Percentiles rank a stretch among this genome's conserved stretches.
These are phyloP conservation scores for Rhagonycha lutea DNA, from an alignment of 2,888 invertebrate species.

Conservation along the genomic window DNA sequence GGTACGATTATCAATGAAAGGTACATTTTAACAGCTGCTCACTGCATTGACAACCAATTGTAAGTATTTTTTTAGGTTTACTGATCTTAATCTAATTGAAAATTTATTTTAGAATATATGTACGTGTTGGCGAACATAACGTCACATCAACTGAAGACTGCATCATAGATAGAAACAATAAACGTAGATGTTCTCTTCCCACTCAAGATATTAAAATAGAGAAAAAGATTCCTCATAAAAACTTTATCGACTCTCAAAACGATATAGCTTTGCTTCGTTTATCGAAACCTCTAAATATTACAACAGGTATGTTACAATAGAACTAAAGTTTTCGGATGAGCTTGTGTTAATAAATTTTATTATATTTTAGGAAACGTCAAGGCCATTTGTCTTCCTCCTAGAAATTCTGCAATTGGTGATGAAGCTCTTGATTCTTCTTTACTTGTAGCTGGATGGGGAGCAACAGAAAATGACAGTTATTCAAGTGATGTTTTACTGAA, in stretches of 20 bases:
- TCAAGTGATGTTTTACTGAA: background rate
- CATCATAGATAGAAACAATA: slow-evolving; percentile 37
- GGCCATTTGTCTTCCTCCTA: background rate
- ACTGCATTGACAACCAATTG: slow-evolving; percentile 56
- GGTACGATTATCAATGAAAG: slow-evolving; percentile 60
- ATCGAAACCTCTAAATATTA: slow-evolving; percentile 36
- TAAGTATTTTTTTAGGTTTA: slow-evolving; percentile 37
- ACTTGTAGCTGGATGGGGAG: background rate
- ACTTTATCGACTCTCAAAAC: slow-evolving; percentile 57
- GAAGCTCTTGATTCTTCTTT: background rate
- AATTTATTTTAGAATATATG: slow-evolving; percentile 55
- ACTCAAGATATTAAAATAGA: slow-evolving; percentile 60
- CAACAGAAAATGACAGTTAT: background rate
- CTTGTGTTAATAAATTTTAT: background rate
- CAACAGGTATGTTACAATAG: background rate
- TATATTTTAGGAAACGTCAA: background rate
- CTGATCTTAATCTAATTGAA: background rate
- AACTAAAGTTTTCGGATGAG: background rate
- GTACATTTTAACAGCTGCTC: slow-evolving; percentile 65
- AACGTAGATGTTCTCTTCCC: slow-evolving; percentile 50
- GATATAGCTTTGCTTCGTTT: slow-evolving; percentile 63
- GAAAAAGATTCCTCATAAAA: slow-evolving; percentile 57
- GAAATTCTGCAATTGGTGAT: background rate
- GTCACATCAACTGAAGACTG: slow-evolving; percentile 56
- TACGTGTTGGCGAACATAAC: slow-evolving; percentile 67